Percentiles rank a stretch among this genome's conserved stretches.
phyloP scores from a whole-genome alignment of 2,797 vertebrate genomes.

The Hippopotamyrus pictus region DNA sequence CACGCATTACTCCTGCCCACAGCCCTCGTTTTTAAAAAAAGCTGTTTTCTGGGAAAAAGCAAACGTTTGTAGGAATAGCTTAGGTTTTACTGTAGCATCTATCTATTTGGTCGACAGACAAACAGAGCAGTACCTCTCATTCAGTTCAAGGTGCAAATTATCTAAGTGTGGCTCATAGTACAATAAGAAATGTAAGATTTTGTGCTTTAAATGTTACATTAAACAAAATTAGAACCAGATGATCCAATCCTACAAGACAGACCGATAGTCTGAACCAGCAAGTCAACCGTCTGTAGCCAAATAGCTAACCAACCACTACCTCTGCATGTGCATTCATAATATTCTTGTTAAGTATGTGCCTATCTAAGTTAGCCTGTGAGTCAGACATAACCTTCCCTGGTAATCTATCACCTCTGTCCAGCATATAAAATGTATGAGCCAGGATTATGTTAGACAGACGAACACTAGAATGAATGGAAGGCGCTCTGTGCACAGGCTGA shows the following conservation, averaged over 20 bases:
- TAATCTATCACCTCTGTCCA: not conserved
- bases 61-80: not conserved
- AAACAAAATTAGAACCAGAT: not conserved
- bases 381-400: not conserved
- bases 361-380: not conserved
- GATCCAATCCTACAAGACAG: slow-evolving; percentile 7
- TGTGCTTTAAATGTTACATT: not conserved
- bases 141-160: not conserved
- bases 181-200: not conserved
- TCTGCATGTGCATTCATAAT: not conserved
- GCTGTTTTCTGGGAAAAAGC: not conserved
- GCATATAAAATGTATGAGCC: not conserved
- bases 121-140: not conserved
- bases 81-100: not conserved
- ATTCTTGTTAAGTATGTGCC: not conserved
- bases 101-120: not conserved
- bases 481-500: not conserved
- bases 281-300: not conserved
- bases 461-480: not conserved
- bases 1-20: not conserved
- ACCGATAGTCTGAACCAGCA: not conserved
- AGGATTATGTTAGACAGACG: not conserved
- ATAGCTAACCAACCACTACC: not conserved
- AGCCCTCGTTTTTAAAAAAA: not conserved
- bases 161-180: not conserved